These are phyloP conservation scores for Neodiprion virginianus DNA, from an alignment of 1,140 invertebrate genomes.

Conservation along the genomic window DNA sequence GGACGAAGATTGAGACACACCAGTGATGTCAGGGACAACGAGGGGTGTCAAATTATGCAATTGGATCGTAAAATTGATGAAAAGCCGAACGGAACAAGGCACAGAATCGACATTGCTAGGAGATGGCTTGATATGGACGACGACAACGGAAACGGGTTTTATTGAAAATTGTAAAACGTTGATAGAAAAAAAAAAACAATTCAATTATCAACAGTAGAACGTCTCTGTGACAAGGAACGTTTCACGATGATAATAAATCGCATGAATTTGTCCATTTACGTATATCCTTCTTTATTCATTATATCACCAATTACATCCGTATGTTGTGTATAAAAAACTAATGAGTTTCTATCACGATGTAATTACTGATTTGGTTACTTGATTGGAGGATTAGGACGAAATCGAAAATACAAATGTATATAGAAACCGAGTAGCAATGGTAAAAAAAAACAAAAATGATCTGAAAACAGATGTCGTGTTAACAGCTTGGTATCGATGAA, in stretches of 20 bases:
- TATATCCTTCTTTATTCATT: background rate
- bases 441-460: background rate
- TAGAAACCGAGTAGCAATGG: background rate
- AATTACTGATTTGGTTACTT: too few relatives aligned
- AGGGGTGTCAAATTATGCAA: conserved; percentile 5
- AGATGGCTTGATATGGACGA: background rate
- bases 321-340: too few relatives aligned
- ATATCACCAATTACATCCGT: too few relatives aligned
- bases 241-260: background rate
- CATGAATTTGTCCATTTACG: background rate
- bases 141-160: background rate
- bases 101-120: conserved; percentile 7
- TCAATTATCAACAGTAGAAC: background rate
- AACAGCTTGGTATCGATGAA: background rate
- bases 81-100: background rate
- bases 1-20: conserved; percentile 8
- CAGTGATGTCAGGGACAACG: background rate
- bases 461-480: background rate
- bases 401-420: background rate
- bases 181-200: background rate
- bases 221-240: background rate
- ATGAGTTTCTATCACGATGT: too few relatives aligned
- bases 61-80: background rate
- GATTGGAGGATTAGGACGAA: background rate
- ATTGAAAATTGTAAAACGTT: background rate